These are phyloP conservation scores for Lordiphosa collinella DNA, from an alignment of 1,140 invertebrate species.

Conservation along the genomic window DNA sequence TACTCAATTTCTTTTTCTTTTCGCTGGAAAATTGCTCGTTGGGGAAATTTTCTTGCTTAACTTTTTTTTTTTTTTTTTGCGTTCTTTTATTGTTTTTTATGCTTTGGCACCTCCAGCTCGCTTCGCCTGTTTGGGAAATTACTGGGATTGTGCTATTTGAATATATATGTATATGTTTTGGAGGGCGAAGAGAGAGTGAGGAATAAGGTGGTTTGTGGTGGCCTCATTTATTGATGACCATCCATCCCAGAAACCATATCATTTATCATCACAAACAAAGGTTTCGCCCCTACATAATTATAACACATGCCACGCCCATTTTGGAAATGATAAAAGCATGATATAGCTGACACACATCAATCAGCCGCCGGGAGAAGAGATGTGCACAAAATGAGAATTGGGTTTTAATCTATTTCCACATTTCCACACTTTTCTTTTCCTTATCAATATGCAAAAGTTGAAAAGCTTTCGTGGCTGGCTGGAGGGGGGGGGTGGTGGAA, in stretches of 20 bases:
- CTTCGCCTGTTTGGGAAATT: conserved; percentile 47
- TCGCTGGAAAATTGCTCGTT: conserved; percentile 56
- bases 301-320: conserved; percentile 32
- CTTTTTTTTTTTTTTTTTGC: conserved; percentile 61
- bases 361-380: conserved; percentile 35
- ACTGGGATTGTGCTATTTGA: conserved; percentile 45
- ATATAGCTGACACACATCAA: conserved; percentile 61
- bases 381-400: not conserved
- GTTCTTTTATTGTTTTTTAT: conserved; percentile 37
- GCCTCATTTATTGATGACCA: conserved; percentile 70
- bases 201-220: conserved; percentile 25
- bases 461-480: conserved; percentile 1
- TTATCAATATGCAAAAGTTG: conserved; percentile 73
- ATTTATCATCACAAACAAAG: conserved; percentile 51
- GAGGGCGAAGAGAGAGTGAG: conserved; percentile 17
- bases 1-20: conserved; percentile 44
- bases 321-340: conserved; percentile 2
- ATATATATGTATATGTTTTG: conserved; percentile 4
- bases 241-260: conserved; percentile 8
- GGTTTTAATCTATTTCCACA: not conserved
- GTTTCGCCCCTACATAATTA: conserved; percentile 27
- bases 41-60: conserved; percentile 67
- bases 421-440: conserved; percentile 26
- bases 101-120: conserved; percentile 34
- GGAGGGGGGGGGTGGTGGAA: conserved; percentile 1